These are phyloP conservation scores for Ceratosolen solmsi DNA, from an alignment of 1,140 invertebrate genomes.

Conservation along the genomic window DNA sequence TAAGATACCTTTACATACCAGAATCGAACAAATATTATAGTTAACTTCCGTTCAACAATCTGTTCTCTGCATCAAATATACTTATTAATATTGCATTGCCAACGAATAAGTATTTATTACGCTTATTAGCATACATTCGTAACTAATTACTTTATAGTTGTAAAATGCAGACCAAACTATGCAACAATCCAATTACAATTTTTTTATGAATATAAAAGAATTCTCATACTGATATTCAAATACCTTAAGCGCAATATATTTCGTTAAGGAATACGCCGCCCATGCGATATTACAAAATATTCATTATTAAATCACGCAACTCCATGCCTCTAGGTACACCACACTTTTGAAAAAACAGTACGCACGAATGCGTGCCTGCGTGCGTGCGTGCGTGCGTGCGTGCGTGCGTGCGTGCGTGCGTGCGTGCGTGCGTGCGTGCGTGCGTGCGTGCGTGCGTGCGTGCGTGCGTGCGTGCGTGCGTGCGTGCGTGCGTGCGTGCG, in stretches of 20 bases:
- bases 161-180: not conserved
- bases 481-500: too few relatives aligned
- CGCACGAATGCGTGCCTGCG: too few relatives aligned
- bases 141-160: not conserved
- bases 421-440: too few relatives aligned
- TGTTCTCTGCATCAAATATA: too few relatives aligned
- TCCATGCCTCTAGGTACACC: not conserved
- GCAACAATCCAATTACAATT: constrained; percentile 8
- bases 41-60: not conserved
- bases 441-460: too few relatives aligned
- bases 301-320: constrained; percentile 28
- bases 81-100: not conserved
- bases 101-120: not conserved
- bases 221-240: constrained; percentile 9
- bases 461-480: too few relatives aligned
- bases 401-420: too few relatives aligned
- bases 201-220: not conserved
- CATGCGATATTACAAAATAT: constrained; percentile 39
- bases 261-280: constrained; percentile 7
- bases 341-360: too few relatives aligned
- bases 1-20: not conserved
- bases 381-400: too few relatives aligned
- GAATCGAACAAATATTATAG: not conserved
- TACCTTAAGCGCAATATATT: not conserved
- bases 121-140: not conserved